phyloP scores from a whole-genome alignment of 2,113 vertebrate genomes.

The Pycnonotus jocosus region DNA sequence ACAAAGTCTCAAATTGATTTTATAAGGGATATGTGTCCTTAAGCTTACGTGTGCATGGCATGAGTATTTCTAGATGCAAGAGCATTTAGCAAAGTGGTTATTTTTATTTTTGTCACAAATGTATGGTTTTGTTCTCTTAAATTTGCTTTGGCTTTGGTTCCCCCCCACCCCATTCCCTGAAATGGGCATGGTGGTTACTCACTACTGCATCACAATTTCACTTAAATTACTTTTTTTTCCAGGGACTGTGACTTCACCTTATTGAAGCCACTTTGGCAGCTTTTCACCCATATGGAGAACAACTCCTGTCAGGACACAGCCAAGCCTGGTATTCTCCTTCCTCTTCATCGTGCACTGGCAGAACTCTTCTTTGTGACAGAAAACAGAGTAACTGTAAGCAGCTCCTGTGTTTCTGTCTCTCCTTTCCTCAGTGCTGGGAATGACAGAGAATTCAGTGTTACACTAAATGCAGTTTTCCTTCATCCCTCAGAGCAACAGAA shows the following conservation, averaged over 20 bases:
- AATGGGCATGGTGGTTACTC: neutral
- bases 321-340: conserved; percentile 85
- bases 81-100: neutral
- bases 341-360: conserved; percentile 91
- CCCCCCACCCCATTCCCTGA: fast-evolving
- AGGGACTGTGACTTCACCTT: conserved; percentile 90
- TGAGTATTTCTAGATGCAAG: neutral
- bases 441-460: neutral
- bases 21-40: neutral
- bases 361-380: conserved; percentile 95
- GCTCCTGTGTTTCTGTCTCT: neutral
- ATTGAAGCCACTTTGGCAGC: conserved; percentile 91
- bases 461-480: neutral
- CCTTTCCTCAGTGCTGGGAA: neutral
- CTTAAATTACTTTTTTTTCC: neutral
- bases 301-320: conserved; percentile 78
- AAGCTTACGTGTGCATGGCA: neutral
- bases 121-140: neutral
- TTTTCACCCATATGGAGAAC: conserved; percentile 90
- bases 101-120: neutral
- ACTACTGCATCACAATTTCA: neutral
- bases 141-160: neutral
- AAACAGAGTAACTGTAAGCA: conserved; percentile 85
- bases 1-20: neutral
- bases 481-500: neutral